Evolutionary conservation across 2,113 vertebrate genomes (phyloP).

Genomic region (Heteronetta atricapilla): DNA sequence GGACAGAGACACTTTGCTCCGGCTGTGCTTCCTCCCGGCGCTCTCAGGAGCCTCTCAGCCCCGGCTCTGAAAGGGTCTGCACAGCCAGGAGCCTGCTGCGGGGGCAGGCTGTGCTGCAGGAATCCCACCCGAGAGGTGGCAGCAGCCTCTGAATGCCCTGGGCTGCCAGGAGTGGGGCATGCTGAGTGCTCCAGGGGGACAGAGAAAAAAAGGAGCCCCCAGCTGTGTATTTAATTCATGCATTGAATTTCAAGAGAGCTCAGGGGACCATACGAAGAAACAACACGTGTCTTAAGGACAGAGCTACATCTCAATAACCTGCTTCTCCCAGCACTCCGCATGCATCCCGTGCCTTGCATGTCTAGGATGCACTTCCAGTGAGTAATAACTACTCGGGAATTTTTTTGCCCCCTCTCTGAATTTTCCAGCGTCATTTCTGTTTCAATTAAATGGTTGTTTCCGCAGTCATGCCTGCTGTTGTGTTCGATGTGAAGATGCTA

Average conservation of each 20-base stretch:
- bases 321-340: neutral
- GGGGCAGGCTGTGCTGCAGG: neutral
- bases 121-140: neutral
- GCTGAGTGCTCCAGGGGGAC: neutral
- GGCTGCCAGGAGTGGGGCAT: neutral
- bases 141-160: neutral
- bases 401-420: neutral
- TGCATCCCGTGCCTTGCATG: neutral
- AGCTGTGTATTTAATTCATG: neutral
- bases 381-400: neutral
- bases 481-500: neutral
- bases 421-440: neutral
- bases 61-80: neutral
- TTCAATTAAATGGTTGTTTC: conserved; percentile 5
- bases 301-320: neutral
- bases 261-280: neutral
- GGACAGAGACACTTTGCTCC: neutral
- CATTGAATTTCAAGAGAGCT: neutral
- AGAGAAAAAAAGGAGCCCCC: neutral
- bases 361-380: neutral
- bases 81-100: neutral
- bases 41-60: neutral
- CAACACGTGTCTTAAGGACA: accelerated
- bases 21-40: neutral
- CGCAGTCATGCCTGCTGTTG: neutral